Evolutionary conservation across 1,140 invertebrate genomes (phyloP).

Genomic region (Berghia stephanieae): DNA sequence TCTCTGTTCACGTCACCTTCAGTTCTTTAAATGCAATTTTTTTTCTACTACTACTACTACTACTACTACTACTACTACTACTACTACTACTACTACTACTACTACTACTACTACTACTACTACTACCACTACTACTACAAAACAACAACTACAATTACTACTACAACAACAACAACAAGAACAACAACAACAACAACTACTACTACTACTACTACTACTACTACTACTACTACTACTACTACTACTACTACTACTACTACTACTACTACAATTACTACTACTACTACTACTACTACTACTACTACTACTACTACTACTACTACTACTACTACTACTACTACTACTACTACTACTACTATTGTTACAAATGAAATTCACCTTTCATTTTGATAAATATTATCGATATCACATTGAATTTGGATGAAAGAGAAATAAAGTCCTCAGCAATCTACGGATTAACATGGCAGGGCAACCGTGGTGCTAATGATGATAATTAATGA

Average conservation of each 20-base stretch:
- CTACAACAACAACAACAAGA: background rate
- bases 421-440: too few relatives aligned
- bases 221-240: too few relatives aligned
- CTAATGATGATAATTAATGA: background rate
- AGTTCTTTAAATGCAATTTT: too few relatives aligned
- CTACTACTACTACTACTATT: conserved; percentile 41
- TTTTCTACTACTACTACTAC: too few relatives aligned
- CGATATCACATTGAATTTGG: too few relatives aligned
- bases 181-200: conserved; percentile 39
- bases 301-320: conserved; percentile 49
- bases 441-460: too few relatives aligned
- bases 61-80: conserved; percentile 52
- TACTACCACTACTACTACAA: too few relatives aligned
- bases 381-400: too few relatives aligned
- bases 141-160: too few relatives aligned
- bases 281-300: conserved; percentile 51
- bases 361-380: conserved; percentile 50
- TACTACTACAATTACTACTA: too few relatives aligned
- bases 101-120: conserved; percentile 38
- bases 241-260: conserved; percentile 29
- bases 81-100: conserved; percentile 43
- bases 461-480: too few relatives aligned
- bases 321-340: conserved; percentile 46
- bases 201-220: conserved; percentile 18
- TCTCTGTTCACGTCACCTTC: too few relatives aligned